Conservation (phyloP, 2,888 invertebrate species). For the Himalopsyche kuldschensis region DNA sequence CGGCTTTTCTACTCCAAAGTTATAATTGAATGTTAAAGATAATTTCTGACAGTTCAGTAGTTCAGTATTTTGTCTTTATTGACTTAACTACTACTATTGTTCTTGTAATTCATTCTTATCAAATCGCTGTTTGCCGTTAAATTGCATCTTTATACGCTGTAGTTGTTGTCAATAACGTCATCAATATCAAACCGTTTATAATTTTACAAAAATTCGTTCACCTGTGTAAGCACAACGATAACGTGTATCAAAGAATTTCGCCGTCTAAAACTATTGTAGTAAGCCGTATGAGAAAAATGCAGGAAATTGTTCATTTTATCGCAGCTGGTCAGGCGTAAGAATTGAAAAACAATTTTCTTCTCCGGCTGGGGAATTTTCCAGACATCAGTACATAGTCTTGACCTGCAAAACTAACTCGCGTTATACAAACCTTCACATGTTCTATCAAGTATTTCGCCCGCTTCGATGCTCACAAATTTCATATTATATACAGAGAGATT, state of each 20-base stretch:
- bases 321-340: slow-evolving; percentile 25
- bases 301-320: slow-evolving; percentile 36
- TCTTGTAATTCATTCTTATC: too few species aligned
- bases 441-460: not conserved
- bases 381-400: not conserved
- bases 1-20: too few species aligned
- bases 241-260: not conserved
- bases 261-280: not conserved
- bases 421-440: not conserved
- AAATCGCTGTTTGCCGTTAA: too few species aligned
- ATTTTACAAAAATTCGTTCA: too few species aligned
- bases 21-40: too few species aligned
- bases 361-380: slow-evolving; percentile 6
- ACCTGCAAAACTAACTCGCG: not conserved
- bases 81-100: too few species aligned
- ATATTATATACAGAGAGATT: not conserved
- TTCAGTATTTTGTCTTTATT: too few species aligned
- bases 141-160: too few species aligned
- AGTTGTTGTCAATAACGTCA: too few species aligned
- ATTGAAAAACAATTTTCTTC: slow-evolving; percentile 36
- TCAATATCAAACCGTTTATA: too few species aligned
- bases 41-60: too few species aligned
- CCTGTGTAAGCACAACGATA: too few species aligned
- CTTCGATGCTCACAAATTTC: not conserved
- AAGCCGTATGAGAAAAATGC: slow-evolving; percentile 14